Conservation (phyloP, 1,140 invertebrate species). For the Lucilia cuprina region DNA sequence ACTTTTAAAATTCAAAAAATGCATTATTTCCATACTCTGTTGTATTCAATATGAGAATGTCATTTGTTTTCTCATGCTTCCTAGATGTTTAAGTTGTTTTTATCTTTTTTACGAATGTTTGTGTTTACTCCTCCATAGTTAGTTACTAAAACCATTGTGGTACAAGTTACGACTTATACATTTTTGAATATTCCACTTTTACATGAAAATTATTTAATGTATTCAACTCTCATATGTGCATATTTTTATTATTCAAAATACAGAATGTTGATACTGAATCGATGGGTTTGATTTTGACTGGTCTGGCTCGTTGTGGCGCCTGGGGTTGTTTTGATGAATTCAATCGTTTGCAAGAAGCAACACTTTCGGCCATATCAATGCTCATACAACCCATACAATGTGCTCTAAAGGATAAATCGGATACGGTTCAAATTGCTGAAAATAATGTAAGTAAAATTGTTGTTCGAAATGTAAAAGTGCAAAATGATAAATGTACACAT, state of each 20-base stretch:
- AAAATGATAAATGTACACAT: too few relatives aligned
- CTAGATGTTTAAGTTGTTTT: background rate
- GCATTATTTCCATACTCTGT: too few relatives aligned
- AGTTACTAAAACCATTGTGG: too few relatives aligned
- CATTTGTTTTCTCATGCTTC: background rate
- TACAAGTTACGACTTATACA: too few relatives aligned
- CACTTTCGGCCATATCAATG: constrained; percentile 91
- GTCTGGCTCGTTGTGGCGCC: constrained; percentile 92
- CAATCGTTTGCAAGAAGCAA: constrained; percentile 92
- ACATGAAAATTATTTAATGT: too few relatives aligned
- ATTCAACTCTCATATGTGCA: too few relatives aligned
- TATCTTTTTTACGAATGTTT: too few relatives aligned
- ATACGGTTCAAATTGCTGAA: constrained; percentile 73
- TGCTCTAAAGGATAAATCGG: constrained; percentile 74
- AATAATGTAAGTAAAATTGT: constrained; percentile 69
- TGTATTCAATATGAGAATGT: too few relatives aligned
- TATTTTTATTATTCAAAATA: background rate
- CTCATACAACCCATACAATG: constrained; percentile 89
- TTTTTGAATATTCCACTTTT: too few relatives aligned
- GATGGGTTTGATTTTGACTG: constrained; percentile 91
- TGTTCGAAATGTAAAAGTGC: background rate
- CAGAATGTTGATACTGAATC: constrained; percentile 93
- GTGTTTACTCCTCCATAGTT: too few relatives aligned
- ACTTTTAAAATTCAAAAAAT: too few relatives aligned
- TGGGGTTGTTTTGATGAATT: constrained; percentile 99